Evolutionary conservation across 2,797 vertebrate genomes (phyloP).

Genomic region (Sebastes alutus): DNA sequence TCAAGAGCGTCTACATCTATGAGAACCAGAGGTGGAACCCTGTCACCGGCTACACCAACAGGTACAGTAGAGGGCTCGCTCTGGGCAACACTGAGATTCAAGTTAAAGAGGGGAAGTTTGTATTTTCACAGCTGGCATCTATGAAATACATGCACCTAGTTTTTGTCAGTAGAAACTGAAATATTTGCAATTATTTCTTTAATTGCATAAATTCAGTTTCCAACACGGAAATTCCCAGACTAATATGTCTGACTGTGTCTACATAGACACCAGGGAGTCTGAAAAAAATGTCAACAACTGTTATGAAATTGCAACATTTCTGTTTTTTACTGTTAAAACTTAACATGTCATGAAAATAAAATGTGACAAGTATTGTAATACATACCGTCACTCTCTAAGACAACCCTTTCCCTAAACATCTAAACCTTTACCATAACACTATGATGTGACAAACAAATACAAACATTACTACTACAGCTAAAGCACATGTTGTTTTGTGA

Average conservation of each 20-base stretch:
- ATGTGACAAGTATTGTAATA: too few relatives aligned
- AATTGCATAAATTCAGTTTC: not conserved
- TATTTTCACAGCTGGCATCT: not conserved
- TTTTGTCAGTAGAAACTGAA: not conserved
- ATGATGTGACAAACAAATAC: not conserved
- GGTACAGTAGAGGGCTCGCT: slow-evolving; percentile 73
- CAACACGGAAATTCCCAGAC: not conserved
- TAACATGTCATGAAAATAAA: too few relatives aligned
- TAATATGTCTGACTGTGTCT: not conserved
- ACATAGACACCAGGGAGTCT: not conserved
- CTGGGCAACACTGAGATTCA: not conserved
- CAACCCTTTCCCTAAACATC: not conserved
- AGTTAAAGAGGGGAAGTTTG: not conserved
- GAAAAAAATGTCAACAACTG: not conserved
- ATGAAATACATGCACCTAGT: not conserved
- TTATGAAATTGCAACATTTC: not conserved
- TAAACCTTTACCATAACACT: not conserved
- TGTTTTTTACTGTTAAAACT: too few relatives aligned
- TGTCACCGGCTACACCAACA: slow-evolving; percentile 93
- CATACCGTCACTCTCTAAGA: not conserved
- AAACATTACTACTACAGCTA: not conserved
- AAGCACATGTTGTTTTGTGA: not conserved
- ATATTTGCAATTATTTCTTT: not conserved
- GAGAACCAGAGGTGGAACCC: slow-evolving; percentile 99
- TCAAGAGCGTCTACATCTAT: slow-evolving; percentile 93